These are phyloP conservation scores for Triplophysa yarkandensis DNA, from an alignment of 2,797 vertebrate species.

Conservation along the genomic window DNA sequence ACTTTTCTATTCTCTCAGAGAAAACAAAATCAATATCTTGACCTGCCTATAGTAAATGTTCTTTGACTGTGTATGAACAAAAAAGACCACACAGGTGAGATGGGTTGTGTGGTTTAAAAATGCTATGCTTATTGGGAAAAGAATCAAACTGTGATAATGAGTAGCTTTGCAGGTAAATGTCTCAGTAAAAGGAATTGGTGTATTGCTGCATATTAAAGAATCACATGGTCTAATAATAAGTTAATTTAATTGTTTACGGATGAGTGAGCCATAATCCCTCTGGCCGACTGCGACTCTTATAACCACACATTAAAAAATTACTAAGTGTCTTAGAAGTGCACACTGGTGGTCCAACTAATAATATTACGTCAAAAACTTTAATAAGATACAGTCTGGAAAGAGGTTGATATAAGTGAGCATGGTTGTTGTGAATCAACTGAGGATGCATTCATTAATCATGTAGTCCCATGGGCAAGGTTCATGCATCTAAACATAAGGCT, in stretches of 20 bases:
- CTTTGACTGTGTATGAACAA: slow-evolving; percentile 19
- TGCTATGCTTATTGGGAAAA: background rate
- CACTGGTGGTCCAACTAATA: slow-evolving; percentile 18
- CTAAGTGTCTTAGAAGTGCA: background rate
- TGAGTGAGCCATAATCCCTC: slow-evolving; percentile 18
- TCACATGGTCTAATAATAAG: slow-evolving; percentile 16
- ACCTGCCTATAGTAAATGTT: slow-evolving; percentile 12
- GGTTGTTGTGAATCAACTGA: slow-evolving; percentile 27
- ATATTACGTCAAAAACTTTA: slow-evolving; percentile 32
- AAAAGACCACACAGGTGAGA: slow-evolving; percentile 6
- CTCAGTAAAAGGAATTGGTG: slow-evolving; percentile 8
- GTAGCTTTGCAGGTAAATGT: slow-evolving; percentile 10
- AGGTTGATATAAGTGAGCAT: slow-evolving; percentile 3
- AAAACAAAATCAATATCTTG: slow-evolving; percentile 20
- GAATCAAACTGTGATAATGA: slow-evolving; percentile 1
- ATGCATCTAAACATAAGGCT: slow-evolving; percentile 17
- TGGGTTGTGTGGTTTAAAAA: background rate
- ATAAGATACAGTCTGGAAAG: slow-evolving; percentile 17
- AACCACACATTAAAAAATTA: slow-evolving; percentile 15
- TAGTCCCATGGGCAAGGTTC: slow-evolving; percentile 13
- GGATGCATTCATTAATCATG: slow-evolving; percentile 33
- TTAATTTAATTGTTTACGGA: slow-evolving; percentile 26
- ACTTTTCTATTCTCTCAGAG: slow-evolving; percentile 2
- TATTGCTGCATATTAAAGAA: slow-evolving; percentile 3
- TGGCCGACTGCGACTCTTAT: background rate